These are phyloP conservation scores for Drosophila navojoa DNA, from an alignment of 1,140 invertebrate species.

Conservation along the genomic window DNA sequence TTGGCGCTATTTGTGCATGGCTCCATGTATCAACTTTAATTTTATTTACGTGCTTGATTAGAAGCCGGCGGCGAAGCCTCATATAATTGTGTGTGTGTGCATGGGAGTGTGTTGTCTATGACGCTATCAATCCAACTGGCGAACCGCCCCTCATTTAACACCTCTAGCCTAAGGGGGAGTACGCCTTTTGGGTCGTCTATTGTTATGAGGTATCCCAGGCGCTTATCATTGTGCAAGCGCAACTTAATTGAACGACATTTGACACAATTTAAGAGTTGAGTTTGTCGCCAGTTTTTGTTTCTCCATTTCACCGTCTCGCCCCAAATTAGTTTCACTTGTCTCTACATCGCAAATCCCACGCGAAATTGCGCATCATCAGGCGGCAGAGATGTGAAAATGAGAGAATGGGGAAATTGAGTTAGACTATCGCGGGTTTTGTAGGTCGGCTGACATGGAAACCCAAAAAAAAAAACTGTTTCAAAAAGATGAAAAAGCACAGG, in stretches of 20 bases:
- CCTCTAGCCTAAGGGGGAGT: constrained; percentile 13
- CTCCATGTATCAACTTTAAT: constrained; percentile 70
- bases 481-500: not conserved
- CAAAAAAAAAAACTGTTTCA: constrained; percentile 31
- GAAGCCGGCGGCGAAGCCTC: constrained; percentile 41
- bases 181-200: constrained; percentile 17
- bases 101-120: constrained; percentile 18
- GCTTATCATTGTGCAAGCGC: constrained; percentile 72
- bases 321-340: constrained; percentile 76
- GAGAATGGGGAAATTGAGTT: constrained; percentile 30
- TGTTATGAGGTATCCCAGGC: constrained; percentile 46
- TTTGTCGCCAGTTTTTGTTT: constrained; percentile 30
- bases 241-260: constrained; percentile 78
- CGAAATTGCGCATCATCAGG: constrained; percentile 68
- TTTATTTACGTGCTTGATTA: constrained; percentile 82
- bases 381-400: constrained; percentile 8
- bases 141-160: constrained; percentile 22
- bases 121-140: constrained; percentile 33
- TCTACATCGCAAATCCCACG: constrained; percentile 46
- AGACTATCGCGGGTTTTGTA: constrained; percentile 30
- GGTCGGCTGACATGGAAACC: constrained; percentile 72
- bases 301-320: constrained; percentile 12
- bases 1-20: constrained; percentile 29
- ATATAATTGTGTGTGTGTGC: constrained; percentile 4
- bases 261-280: constrained; percentile 69